phyloP scores from a whole-genome alignment of 2,113 vertebrate genomes.

The Psilopsiagon aymara region DNA sequence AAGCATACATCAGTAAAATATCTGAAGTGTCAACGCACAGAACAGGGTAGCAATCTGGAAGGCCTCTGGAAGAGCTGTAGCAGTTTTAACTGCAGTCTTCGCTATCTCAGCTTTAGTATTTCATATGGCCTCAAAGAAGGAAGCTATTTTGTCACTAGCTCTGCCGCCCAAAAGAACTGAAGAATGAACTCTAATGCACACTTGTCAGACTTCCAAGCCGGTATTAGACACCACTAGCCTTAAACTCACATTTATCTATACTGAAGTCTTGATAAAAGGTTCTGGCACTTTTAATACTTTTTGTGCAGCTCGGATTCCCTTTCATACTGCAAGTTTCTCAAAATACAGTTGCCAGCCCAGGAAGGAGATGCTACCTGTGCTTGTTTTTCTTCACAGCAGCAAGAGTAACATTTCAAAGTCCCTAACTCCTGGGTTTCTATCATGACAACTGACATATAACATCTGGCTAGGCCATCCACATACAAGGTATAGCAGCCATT shows the following conservation, averaged over 20 bases:
- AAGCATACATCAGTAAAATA: neutral
- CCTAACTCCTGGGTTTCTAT: neutral
- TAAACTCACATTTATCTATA: neutral
- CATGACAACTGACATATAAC: fast-evolving
- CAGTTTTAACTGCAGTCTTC: neutral
- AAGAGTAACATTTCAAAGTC: neutral
- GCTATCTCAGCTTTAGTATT: neutral
- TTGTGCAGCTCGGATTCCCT: neutral
- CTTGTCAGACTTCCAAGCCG: neutral
- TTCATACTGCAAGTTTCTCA: neutral
- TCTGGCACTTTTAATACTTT: neutral
- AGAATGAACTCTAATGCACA: neutral
- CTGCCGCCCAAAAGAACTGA: neutral
- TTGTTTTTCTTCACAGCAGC: neutral
- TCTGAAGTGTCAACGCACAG: fast-evolving
- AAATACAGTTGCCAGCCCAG: neutral
- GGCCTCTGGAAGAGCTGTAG: neutral
- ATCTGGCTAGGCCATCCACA: neutral
- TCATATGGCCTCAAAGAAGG: neutral
- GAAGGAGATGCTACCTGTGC: neutral
- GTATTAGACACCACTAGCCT: neutral
- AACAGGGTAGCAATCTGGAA: neutral
- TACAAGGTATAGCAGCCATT: neutral
- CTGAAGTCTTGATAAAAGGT: neutral
- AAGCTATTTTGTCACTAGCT: neutral